phyloP scores from a whole-genome alignment of 2,113 vertebrate genomes.

The Chamaea fasciata region DNA sequence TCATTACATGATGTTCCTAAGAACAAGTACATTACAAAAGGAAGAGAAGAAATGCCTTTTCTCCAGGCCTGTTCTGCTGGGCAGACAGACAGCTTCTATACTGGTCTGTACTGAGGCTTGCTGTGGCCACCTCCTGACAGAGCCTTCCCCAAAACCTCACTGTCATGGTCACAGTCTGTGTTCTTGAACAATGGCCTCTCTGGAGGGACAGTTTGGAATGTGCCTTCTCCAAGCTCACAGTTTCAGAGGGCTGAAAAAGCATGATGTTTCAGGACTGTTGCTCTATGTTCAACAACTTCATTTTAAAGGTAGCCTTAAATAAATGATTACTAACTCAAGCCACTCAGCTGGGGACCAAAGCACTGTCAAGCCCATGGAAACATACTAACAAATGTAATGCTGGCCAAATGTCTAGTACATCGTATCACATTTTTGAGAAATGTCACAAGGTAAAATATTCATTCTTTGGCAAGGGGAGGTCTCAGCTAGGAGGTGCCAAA shows the following conservation, averaged over 20 bases:
- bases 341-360: neutral
- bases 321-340: neutral
- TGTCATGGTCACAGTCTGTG: neutral
- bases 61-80: neutral
- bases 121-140: neutral
- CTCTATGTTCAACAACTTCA: neutral
- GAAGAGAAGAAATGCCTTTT: neutral
- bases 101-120: neutral
- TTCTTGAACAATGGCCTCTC: neutral
- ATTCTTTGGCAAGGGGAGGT: slow-evolving; percentile 16
- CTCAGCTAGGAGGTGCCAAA: slow-evolving; percentile 10
- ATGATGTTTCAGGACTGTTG: neutral
- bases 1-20: neutral
- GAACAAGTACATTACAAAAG: neutral
- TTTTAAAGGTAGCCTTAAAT: neutral
- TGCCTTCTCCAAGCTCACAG: neutral
- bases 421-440: neutral
- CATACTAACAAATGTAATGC: neutral
- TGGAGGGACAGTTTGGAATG: neutral
- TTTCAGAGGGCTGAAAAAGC: neutral
- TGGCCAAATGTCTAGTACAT: slow-evolving; percentile 4
- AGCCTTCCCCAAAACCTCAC: neutral
- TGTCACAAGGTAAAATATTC: slow-evolving; percentile 19
- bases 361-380: neutral
- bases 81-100: neutral